These are phyloP conservation scores for Chiloscyllium plagiosum DNA, from an alignment of 2,113 vertebrate species.

Conservation along the genomic window DNA sequence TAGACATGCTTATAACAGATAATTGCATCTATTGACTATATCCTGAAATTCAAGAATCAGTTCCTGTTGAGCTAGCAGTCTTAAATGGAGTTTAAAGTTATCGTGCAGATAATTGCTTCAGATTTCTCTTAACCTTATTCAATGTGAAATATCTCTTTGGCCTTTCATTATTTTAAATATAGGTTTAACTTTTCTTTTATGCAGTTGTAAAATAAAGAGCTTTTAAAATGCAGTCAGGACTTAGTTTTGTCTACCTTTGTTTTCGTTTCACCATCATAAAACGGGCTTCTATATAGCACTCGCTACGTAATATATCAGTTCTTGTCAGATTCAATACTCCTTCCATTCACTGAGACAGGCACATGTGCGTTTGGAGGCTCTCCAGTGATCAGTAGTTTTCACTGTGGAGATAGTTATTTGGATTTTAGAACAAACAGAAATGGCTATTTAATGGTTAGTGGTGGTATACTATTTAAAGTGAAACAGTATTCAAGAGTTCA, in stretches of 20 bases:
- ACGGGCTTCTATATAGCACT: not conserved
- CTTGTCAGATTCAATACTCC: not conserved
- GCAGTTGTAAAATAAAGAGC: slow-evolving; percentile 9
- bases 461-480: not conserved
- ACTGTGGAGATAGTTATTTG: not conserved
- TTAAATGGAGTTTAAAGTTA: not conserved
- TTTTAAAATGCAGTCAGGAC: not conserved
- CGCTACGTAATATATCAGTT: not conserved
- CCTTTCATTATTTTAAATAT: not conserved
- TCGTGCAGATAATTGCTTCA: not conserved
- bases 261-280: not conserved
- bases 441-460: not conserved
- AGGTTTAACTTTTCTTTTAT: not conserved
- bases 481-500: not conserved
- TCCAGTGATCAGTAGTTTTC: not conserved
- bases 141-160: not conserved
- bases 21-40: not conserved
- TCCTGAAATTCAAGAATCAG: slow-evolving; percentile 13
- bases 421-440: not conserved
- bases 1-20: not conserved
- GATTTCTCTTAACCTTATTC: not conserved
- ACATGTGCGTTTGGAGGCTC: not conserved
- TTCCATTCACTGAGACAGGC: not conserved
- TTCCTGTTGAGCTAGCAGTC: not conserved
- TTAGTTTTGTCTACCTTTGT: not conserved